These are phyloP conservation scores for Xiphophorus birchmanni DNA, from an alignment of 2,797 vertebrate species.

Conservation along the genomic window DNA sequence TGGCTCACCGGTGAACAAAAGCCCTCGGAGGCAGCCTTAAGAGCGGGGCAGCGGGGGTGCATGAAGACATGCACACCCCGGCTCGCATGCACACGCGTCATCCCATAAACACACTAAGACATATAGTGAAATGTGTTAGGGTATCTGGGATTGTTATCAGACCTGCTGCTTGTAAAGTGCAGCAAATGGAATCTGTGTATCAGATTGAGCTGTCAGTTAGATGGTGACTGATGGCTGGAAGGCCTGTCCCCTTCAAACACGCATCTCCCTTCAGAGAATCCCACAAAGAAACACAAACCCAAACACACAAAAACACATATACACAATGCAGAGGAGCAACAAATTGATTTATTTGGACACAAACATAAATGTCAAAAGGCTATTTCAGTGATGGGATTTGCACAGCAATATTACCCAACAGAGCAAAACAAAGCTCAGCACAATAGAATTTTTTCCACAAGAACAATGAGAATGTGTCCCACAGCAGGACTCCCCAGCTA, in stretches of 20 bases:
- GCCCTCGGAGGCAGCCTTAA: slow-evolving; percentile 55
- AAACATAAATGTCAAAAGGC: slow-evolving; percentile 61
- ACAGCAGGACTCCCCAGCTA: not conserved
- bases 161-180: slow-evolving; percentile 62
- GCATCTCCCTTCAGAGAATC: slow-evolving; percentile 42
- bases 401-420: slow-evolving; percentile 3
- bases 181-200: slow-evolving; percentile 76
- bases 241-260: slow-evolving; percentile 57
- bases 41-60: slow-evolving; percentile 23
- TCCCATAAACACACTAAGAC: slow-evolving; percentile 11
- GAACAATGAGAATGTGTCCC: slow-evolving; percentile 1
- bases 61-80: slow-evolving; percentile 14
- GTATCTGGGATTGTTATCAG: slow-evolving; percentile 59
- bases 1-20: slow-evolving; percentile 60
- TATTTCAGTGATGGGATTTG: slow-evolving; percentile 40
- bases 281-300: slow-evolving; percentile 19
- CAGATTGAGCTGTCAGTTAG: slow-evolving; percentile 77
- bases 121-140: slow-evolving; percentile 30
- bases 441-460: not conserved
- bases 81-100: not conserved
- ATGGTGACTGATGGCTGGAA: slow-evolving; percentile 71
- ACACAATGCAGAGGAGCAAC: slow-evolving; percentile 4
- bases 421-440: not conserved
- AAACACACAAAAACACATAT: not conserved
- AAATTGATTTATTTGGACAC: slow-evolving; percentile 38